Conservation (phyloP, 2,797 vertebrate species). For the Syncerus caffer region DNA sequence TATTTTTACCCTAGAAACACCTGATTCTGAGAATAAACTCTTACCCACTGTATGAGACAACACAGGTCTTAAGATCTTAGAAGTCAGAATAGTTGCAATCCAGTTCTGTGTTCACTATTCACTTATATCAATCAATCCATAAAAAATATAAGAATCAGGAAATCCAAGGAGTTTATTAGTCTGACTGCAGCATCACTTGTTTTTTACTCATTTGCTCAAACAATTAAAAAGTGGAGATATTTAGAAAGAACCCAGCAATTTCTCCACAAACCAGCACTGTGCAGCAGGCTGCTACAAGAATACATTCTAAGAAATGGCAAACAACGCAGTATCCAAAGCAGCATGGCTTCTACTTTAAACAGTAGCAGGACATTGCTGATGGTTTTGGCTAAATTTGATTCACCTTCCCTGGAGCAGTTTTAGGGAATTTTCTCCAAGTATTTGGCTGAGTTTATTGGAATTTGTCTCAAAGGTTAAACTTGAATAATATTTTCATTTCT, state of each 20-base stretch:
- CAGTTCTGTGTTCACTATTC: conserved; percentile 48
- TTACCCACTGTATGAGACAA: neutral
- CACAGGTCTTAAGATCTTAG: neutral
- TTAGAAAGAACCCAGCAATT: conserved; percentile 44
- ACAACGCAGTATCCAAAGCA: neutral
- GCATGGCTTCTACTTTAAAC: conserved; percentile 46
- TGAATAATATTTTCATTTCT: conserved; percentile 78
- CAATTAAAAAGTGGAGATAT: conserved; percentile 59
- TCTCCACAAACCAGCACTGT: conserved; percentile 13
- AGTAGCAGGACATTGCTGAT: conserved; percentile 46
- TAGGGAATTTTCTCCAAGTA: conserved; percentile 58
- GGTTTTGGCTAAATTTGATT: conserved; percentile 63
- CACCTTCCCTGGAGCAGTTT: conserved; percentile 64
- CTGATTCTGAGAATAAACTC: neutral
- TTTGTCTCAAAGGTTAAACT: conserved; percentile 74
- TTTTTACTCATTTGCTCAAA: conserved; percentile 60
- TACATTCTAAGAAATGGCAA: conserved; percentile 43
- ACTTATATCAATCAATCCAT: conserved; percentile 39
- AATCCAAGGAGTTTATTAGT: conserved; percentile 52
- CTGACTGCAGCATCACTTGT: conserved; percentile 33
- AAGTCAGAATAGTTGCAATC: neutral
- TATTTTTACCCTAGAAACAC: neutral
- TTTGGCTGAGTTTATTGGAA: conserved; percentile 68
- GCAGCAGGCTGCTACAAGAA: conserved; percentile 41
- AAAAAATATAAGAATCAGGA: conserved; percentile 51